Evolutionary conservation across 2,113 vertebrate species (phyloP).

Genomic region (Ptilorrhoa leucosticta): DNA sequence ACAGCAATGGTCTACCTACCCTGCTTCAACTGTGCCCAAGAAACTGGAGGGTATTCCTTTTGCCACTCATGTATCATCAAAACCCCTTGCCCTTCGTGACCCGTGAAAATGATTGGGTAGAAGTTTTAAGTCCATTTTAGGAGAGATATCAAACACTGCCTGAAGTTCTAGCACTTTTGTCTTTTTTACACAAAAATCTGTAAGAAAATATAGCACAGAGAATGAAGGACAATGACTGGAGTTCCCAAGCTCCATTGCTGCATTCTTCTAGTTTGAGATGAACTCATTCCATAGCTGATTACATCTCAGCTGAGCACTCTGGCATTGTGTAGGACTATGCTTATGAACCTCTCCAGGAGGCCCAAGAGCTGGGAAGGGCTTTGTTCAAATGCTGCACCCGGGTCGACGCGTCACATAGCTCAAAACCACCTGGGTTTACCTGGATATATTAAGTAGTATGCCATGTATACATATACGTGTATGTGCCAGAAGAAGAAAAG

Average conservation of each 20-base stretch:
- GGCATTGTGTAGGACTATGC: neutral
- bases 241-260: neutral
- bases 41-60: neutral
- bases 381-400: neutral
- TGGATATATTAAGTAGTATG: neutral
- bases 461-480: neutral
- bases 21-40: neutral
- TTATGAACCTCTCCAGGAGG: neutral
- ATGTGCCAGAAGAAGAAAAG: neutral
- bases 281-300: neutral
- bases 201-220: neutral
- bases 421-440: neutral
- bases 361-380: neutral
- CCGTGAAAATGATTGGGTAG: neutral
- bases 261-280: neutral
- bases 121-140: neutral
- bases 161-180: neutral
- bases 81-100: accelerated
- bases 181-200: neutral
- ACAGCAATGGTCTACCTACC: neutral
- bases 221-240: neutral
- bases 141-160: neutral
- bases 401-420: neutral
- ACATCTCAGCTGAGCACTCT: neutral
- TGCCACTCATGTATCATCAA: neutral